Percentiles rank a stretch among this genome's conserved stretches.
phyloP scores from a whole-genome alignment of 2,113 vertebrate species.

The Tetrax tetrax region DNA sequence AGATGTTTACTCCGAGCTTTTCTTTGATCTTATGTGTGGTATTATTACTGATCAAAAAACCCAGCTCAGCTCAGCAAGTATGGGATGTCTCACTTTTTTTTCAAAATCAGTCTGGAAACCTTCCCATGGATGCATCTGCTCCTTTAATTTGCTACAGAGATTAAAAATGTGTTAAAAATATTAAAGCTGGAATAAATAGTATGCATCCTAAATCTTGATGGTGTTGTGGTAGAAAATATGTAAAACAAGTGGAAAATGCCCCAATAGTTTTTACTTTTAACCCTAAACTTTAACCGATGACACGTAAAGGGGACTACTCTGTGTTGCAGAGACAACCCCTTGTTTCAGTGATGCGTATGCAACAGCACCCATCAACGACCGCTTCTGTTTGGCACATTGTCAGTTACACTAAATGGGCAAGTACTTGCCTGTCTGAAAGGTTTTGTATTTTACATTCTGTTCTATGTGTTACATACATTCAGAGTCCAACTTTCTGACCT shows the following conservation, averaged over 20 bases:
- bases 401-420: neutral
- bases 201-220: neutral
- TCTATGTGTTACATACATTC: neutral
- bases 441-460: neutral
- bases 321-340: neutral
- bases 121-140: conserved; percentile 38
- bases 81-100: neutral
- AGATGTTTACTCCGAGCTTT: neutral
- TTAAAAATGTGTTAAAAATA: conserved; percentile 7
- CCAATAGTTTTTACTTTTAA: neutral
- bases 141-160: conserved; percentile 4
- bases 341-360: neutral
- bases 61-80: neutral
- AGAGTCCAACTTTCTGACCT: neutral
- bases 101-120: conserved; percentile 27
- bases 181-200: conserved; percentile 4
- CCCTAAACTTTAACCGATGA: neutral
- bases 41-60: conserved; percentile 7
- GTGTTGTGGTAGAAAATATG: neutral
- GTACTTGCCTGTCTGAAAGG: neutral
- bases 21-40: neutral
- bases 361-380: too few species aligned
- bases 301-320: fast-evolving
- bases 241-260: neutral
- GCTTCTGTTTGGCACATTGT: neutral